phyloP scores from a whole-genome alignment of 2,888 invertebrate genomes.

The Ariolimax columbianus region DNA sequence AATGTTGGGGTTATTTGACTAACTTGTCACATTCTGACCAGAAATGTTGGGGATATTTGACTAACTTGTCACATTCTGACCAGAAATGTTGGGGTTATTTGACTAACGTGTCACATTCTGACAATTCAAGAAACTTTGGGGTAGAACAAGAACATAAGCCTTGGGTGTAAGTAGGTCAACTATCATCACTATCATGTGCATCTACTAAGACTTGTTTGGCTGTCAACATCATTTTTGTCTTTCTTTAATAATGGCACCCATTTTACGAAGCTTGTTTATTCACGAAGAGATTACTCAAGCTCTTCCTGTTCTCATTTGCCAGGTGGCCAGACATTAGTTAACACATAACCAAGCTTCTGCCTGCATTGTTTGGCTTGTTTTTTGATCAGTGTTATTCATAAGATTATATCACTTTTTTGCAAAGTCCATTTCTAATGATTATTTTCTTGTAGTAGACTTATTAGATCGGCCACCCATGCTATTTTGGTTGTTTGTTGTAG shows the following conservation, averaged over 20 bases:
- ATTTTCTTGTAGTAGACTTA: not conserved
- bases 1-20: no score
- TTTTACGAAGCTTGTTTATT: conserved; percentile 33
- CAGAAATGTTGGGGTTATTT: not conserved
- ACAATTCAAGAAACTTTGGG: not conserved
- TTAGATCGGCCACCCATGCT: no score
- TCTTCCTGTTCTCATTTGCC: not conserved
- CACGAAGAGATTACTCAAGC: not conserved
- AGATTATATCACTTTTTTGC: not conserved
- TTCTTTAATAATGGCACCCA: conserved; percentile 25
- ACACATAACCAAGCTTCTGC: conserved; percentile 9
- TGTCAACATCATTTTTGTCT: not conserved
- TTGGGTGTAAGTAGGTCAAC: conserved; percentile 30
- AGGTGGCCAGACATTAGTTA: not conserved
- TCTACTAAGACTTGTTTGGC: not conserved
- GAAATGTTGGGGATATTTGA: no score
- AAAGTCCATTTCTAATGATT: not conserved
- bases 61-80: no score
- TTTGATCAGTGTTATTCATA: conserved; percentile 1
- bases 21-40: no score
- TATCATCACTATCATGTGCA: conserved; percentile 21
- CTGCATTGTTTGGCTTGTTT: not conserved
- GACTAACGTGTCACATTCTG: not conserved
- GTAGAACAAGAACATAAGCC: conserved; percentile 15
- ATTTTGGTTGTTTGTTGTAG: not conserved